Evolutionary conservation across 2,888 invertebrate species (phyloP), one percentile per base, ranked within the genome.

Genomic region (Mactromeris polynyma): DNA sequence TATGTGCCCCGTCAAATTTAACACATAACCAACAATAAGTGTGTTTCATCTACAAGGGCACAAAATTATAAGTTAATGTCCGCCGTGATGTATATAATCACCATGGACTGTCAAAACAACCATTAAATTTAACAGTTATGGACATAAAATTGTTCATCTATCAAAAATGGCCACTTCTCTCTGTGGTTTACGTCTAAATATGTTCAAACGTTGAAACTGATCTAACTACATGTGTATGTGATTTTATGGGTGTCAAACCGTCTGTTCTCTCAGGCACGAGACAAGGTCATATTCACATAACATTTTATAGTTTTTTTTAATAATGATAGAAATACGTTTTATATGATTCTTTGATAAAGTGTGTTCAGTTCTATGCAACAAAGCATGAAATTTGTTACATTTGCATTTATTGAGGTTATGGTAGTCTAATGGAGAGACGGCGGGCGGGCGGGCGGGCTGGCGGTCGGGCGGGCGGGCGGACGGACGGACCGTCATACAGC

Each of bases 31-130:
- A 26, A 83, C 82, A 87, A 82, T 26, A 54, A 26, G 51, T 31
- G 17, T 58, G 42, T 82, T 88, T 85, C 38, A 82, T 88, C 77
- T 26, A 69, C 38, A 42, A 82, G 77, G 82, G 58, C 69, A 64
- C 38, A n/a, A 9, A n/a, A 85, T 85, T 38, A 85, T 88, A 78
- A 88, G 80, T 82, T 85, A 88, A 88, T 88, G 88, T 82, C 78
- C 85, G 51, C 77, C 83, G 19, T 82, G 69, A 78, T 88, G 88
- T 88, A 73, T 46, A 51, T 64, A 38, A 81, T 81, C 85, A 88
- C 88, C 54, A 79, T 38, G 54, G 17, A 14, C 64, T 85, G 88
- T 88, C 85, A 85, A 69, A 82, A 51, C 54, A 46, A 82, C 82
- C 83, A 88, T 88, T 46, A 82, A 88, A 82, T 42, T 54, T 81